phyloP scores from a whole-genome alignment of 2,888 invertebrate species.

The Erynnis tages region DNA sequence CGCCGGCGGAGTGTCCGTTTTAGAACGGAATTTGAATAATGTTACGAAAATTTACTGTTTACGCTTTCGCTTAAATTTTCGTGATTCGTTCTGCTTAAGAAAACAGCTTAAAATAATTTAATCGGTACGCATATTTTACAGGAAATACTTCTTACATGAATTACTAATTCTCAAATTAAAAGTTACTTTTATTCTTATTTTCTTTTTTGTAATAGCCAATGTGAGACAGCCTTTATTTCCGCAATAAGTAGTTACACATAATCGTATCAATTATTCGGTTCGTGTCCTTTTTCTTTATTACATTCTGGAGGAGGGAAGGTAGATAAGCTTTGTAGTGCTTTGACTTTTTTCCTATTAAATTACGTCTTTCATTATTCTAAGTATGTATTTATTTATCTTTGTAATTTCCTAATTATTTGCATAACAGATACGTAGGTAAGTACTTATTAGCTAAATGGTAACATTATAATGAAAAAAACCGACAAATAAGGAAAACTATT shows the following conservation, averaged over 20 bases:
- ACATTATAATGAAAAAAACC: too few species aligned
- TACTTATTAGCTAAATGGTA: too few species aligned
- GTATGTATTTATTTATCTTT: too few species aligned
- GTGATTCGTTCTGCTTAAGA: neutral
- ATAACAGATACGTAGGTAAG: too few species aligned
- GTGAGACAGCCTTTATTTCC: slow-evolving; percentile 34
- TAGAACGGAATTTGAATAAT: slow-evolving; percentile 22
- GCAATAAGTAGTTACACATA: slow-evolving; percentile 51
- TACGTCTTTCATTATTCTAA: too few species aligned
- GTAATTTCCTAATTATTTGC: too few species aligned
- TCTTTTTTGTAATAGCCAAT: neutral
- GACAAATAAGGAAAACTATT: too few species aligned
- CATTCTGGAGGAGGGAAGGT: slow-evolving; percentile 54
- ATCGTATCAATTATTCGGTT: slow-evolving; percentile 78
- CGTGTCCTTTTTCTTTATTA: slow-evolving; percentile 74
- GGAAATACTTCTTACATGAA: too few species aligned
- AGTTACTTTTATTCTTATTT: neutral
- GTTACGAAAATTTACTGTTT: slow-evolving; percentile 2
- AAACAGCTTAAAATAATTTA: too few species aligned
- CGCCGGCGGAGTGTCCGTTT: slow-evolving; percentile 11
- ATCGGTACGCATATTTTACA: too few species aligned
- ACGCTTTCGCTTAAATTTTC: neutral
- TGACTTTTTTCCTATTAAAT: slow-evolving; percentile 29
- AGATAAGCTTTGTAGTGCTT: slow-evolving; percentile 40
- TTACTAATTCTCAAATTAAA: too few species aligned